Evolutionary conservation across 2,888 invertebrate species (phyloP), one percentile per base, ranked within the genome.

Genomic region (Netelia melanura): DNA sequence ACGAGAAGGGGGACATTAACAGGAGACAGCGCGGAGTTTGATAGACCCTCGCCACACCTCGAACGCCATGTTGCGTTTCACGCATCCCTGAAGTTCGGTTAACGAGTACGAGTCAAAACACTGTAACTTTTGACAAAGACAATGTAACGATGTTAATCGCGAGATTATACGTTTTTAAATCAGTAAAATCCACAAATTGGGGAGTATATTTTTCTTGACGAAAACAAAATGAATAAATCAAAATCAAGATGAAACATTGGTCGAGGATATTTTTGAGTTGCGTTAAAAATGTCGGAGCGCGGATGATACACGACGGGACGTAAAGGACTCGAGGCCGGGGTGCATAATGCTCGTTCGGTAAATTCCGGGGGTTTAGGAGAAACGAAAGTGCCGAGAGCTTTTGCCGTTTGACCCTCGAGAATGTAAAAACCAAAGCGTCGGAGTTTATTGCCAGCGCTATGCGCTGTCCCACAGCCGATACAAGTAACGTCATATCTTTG

Each of bases 61-160:
- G 88, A 88, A 88, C 88, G 88, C 91, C 90, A 89, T 87, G 87
- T 90, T 87, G 87, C 86, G 89, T 88, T 90, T 91, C 90, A 89
- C 91, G 90, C 90, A 89, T 90, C 88, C 87, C 85, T 89, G 89
- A 87, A 90, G 89, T 88, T 76, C 86, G 86, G 86, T 87, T 88
- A 88, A 89, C 88, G 89, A 90, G 89, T 87, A 86, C 87, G 88
- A 89, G 17, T 89, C 89, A 88, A 89, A 91, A 90, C 89, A 89
- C 87, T 84, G 86, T 48, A 14, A 17, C 52, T 17, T 21, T 48
- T 43, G 52, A 52, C 56, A n/a, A 48, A 62, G 62, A 48, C 44
- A 62, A 38, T 25, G 74, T 43, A 56, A n/a, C 23, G 54, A 38
- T 17, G 21, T 17, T 9, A 56, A n/a, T 56, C 48, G 48, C 48